A percentile compares a stretch with the other conserved stretches of the same genome.
Evolutionary conservation across 2,797 vertebrate genomes (phyloP).

Genomic region (Otus scops): DNA sequence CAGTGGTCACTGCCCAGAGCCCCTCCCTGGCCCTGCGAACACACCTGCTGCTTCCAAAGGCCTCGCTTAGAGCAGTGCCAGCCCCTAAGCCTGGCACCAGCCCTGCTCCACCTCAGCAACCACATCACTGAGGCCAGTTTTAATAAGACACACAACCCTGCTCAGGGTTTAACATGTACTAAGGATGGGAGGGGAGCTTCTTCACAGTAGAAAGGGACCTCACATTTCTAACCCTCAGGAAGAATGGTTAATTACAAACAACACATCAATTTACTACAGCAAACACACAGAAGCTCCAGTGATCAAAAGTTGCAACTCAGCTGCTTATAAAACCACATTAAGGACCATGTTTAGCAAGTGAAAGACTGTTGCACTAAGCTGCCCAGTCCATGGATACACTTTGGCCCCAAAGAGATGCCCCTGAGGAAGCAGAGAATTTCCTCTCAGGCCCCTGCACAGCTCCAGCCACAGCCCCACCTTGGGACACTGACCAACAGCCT

Average conservation of each 20-base stretch:
- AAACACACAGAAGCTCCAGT: accelerated
- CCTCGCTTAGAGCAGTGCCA: accelerated
- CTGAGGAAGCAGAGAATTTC: background rate
- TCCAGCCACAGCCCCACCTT: no score
- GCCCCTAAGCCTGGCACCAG: no score
- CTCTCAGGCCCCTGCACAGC: no score
- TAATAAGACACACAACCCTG: no score
- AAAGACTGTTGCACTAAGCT: background rate
- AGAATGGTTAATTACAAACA: accelerated
- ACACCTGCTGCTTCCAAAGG: background rate
- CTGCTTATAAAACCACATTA: background rate
- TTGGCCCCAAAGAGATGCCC: accelerated
- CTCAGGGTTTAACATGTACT: background rate
- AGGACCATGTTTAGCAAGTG: background rate
- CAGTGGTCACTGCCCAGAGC: no score
- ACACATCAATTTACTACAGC: accelerated
- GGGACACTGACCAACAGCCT: no score
- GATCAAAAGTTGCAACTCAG: background rate
- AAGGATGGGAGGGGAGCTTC: accelerated
- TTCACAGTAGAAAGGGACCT: no score
- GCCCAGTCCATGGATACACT: accelerated
- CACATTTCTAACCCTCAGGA: no score
- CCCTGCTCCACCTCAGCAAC: background rate
- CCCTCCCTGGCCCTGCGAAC: no score
- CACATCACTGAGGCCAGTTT: no score